Evolutionary conservation across 2,797 vertebrate species (phyloP), one percentile per base, ranked within the genome.

Genomic region (Gastrophryne carolinensis): DNA sequence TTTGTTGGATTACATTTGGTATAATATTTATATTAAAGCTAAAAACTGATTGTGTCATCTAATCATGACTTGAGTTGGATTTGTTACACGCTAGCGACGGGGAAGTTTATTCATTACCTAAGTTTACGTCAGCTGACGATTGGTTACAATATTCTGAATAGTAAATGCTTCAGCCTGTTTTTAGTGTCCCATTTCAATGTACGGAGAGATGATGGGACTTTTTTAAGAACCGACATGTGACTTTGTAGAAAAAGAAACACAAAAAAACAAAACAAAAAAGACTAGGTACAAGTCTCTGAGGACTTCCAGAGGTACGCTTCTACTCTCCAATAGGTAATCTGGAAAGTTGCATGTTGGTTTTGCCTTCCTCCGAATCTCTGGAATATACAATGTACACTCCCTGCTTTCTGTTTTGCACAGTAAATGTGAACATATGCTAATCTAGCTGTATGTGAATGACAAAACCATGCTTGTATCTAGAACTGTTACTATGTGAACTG

Each of bases 381-480:
- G 74, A 85, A 83, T 84, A 88, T 86, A 89, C 85, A 79, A 78
- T 88, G 72, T 90, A 83, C 83, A 84, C 78, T 85, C 87, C 85
- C 88, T 21, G 87, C 84, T 87, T 86, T 88, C 83, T 89, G 86
- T 91, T 84, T 87, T 88, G 84, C 86, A 87, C 86, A 88, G 89
- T 91, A 90, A 84, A 85, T 84, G 88, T 90, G 87, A 87, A 82
- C 86, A 84, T 83, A 80, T 52, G 86, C 89, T 87, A n/a, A 90
- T 86, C 86, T 90, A 90, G 88, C 87, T 86, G 85, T 91, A 85
- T 73, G 87, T 90, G 90, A 88, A 88, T 90, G 88, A 69, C 52
- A 30, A 83, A 87, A 89, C 73, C 81, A 87, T 91, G 90, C 92
- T 86, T 92, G 89, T 91, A 92, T 86, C 90, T 92, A 93, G 92